A percentile compares a stretch with the other conserved stretches of the same genome.
These are phyloP conservation scores for Limnephilus rhombicus DNA, from an alignment of 2,888 invertebrate genomes.

Conservation along the genomic window DNA sequence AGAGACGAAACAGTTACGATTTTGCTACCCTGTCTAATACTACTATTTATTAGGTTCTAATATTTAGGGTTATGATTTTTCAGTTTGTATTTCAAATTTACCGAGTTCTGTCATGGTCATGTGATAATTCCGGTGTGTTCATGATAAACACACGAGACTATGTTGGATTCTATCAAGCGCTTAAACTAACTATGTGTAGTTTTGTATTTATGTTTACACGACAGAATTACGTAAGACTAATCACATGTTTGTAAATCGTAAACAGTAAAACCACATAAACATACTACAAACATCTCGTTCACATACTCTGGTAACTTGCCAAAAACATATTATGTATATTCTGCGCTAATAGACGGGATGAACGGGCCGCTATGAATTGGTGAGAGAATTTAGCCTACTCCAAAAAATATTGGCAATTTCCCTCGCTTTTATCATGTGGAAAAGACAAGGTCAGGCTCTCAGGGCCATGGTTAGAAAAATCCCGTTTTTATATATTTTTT, in stretches of 20 bases:
- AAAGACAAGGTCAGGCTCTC: neutral
- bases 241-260: constrained; percentile 33
- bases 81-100: constrained; percentile 6
- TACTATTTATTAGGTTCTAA: neutral
- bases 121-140: neutral
- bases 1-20: neutral
- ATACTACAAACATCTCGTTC: constrained; percentile 5
- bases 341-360: neutral
- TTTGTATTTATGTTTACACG: constrained; percentile 25
- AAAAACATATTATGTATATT: constrained; percentile 10
- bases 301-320: constrained; percentile 9
- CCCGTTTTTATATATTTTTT: too few relatives aligned
- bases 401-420: neutral
- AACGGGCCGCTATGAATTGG: neutral
- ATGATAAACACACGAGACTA: neutral
- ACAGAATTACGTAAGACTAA: constrained; percentile 35
- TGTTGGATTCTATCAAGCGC: neutral
- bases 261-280: constrained; percentile 16
- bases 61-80: constrained; percentile 19
- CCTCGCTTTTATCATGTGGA: neutral
- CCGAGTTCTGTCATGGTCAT: neutral
- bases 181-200: neutral
- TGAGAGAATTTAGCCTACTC: neutral
- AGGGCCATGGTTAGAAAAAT: too few relatives aligned
- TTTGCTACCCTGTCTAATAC: neutral